Evolutionary conservation across 2,888 invertebrate species (phyloP).

Genomic region (Melinaea marsaeus): DNA sequence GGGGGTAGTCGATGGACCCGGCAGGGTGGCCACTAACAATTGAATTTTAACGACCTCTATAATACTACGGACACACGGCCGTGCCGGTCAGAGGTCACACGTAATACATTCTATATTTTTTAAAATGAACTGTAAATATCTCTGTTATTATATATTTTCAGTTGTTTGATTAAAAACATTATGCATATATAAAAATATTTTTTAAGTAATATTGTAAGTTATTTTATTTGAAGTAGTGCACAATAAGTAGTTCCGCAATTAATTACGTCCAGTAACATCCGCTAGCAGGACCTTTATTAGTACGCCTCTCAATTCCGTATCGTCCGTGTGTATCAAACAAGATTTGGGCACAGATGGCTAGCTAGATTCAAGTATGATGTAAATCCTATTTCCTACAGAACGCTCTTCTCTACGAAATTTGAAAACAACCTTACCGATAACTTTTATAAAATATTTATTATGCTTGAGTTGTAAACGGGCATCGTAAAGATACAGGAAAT

Average conservation of each 20-base stretch:
- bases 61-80: slow-evolving; percentile 52
- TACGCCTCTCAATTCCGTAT: background rate
- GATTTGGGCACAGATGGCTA: slow-evolving; percentile 69
- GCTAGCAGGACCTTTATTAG: too few species aligned
- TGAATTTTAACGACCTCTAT: slow-evolving; percentile 75
- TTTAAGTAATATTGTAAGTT: too few species aligned
- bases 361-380: slow-evolving; percentile 62
- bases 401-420: slow-evolving; percentile 49
- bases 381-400: slow-evolving; percentile 67
- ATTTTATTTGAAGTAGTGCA: too few species aligned
- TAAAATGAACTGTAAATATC: too few species aligned
- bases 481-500: background rate
- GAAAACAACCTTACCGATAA: slow-evolving; percentile 52
- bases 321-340: slow-evolving; percentile 48
- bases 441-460: slow-evolving; percentile 52
- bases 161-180: too few species aligned
- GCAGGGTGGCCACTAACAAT: slow-evolving; percentile 68
- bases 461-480: slow-evolving; percentile 25
- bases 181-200: too few species aligned
- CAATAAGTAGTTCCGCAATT: too few species aligned
- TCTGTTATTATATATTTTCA: too few species aligned
- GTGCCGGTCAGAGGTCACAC: slow-evolving; percentile 18
- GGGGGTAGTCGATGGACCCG: slow-evolving; percentile 48
- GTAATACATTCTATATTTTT: background rate
- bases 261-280: too few species aligned